Percentiles rank a stretch among this genome's conserved stretches.
Conservation (phyloP, 1,140 invertebrate species). For the Calliopsis andreniformis region DNA sequence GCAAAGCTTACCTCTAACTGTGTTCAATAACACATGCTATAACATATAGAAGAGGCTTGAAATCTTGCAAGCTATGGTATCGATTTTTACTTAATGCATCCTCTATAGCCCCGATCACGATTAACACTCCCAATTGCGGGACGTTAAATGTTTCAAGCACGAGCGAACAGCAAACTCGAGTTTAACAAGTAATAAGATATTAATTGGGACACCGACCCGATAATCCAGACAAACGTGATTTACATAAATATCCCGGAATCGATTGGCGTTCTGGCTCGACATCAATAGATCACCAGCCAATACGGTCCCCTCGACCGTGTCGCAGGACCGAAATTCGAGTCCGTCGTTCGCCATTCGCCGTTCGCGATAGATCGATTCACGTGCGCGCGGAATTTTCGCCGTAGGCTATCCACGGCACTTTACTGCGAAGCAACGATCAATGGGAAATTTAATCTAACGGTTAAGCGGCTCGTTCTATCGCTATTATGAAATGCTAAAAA, state of each 20-base stretch:
- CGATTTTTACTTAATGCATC: background rate
- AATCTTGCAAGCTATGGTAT: conserved; percentile 17
- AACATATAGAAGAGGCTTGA: too few species aligned
- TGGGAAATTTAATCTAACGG: conserved; percentile 28
- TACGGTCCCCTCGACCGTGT: conserved; percentile 20
- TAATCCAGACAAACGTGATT: conserved; percentile 43
- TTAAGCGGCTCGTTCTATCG: conserved; percentile 24
- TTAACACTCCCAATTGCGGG: background rate
- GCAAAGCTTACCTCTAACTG: too few species aligned
- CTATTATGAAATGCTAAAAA: conserved; percentile 29
- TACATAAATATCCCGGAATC: conserved; percentile 43
- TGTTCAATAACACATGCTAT: too few species aligned
- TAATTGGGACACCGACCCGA: conserved; percentile 14
- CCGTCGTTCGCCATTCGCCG: conserved; percentile 26
- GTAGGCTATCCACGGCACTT: background rate
- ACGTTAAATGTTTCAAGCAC: conserved; percentile 19
- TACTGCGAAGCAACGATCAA: conserved; percentile 8
- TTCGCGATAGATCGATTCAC: conserved; percentile 30
- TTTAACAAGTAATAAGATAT: conserved; percentile 30
- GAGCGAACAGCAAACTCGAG: background rate
- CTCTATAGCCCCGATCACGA: too few species aligned
- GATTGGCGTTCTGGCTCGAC: conserved; percentile 15
- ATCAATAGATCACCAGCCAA: conserved; percentile 28
- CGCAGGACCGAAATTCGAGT: conserved; percentile 36
- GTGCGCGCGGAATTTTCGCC: conserved; percentile 21